Conservation (phyloP, 2,888 invertebrate species). For the Sminthurides aquaticus region DNA sequence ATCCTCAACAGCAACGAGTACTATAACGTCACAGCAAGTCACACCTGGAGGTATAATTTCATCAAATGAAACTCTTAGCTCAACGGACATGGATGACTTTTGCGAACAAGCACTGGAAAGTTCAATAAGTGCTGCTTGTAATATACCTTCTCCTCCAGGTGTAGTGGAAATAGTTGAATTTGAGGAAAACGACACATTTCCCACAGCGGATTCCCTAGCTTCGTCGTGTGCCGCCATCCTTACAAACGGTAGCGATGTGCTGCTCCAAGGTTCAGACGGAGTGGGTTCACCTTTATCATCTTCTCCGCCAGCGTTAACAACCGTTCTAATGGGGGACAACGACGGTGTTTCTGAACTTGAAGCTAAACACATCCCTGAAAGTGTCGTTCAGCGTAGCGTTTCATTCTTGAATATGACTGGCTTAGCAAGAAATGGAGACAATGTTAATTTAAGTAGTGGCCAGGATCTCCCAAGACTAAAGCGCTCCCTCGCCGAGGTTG, state of each 20-base stretch:
- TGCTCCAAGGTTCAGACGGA: constrained; percentile 9
- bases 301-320: constrained; percentile 23
- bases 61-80: not conserved
- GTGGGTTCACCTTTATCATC: constrained; percentile 9
- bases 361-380: not conserved
- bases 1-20: constrained; percentile 3
- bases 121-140: not conserved
- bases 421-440: not conserved
- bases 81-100: constrained; percentile 1
- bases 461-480: constrained; percentile 38
- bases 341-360: not conserved
- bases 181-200: not conserved
- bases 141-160: not conserved
- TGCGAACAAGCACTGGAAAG: not conserved
- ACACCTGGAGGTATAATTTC: not conserved
- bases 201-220: not conserved
- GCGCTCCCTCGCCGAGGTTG: constrained; percentile 39
- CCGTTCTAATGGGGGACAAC: not conserved
- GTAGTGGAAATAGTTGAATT: not conserved
- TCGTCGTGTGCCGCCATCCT: constrained; percentile 5
- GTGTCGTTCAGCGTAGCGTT: constrained; percentile 14
- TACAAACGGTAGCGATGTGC: constrained; percentile 22
- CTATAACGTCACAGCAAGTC: constrained; percentile 8
- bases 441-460: not conserved
- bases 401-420: constrained; percentile 15